A percentile compares a stretch with the other conserved stretches of the same genome.
These are phyloP conservation scores for Oostethus manadensis DNA, from an alignment of 2,113 vertebrate genomes.

Conservation along the genomic window DNA sequence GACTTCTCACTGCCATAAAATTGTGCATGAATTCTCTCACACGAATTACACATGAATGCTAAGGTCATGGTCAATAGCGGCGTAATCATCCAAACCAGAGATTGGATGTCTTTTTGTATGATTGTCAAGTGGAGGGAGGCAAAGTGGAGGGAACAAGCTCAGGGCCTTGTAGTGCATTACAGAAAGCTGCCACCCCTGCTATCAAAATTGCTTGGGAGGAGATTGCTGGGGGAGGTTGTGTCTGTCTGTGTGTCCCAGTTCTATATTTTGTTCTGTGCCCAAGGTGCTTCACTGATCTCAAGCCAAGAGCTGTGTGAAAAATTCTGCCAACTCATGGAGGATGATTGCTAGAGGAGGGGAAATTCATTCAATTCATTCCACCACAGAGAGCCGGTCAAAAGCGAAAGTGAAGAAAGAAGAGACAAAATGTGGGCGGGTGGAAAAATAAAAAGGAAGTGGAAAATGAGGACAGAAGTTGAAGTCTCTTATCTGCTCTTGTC, in stretches of 20 bases:
- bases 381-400: slow-evolving; percentile 29
- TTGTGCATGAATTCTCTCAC: slow-evolving; percentile 24
- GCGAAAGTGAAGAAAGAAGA: slow-evolving; percentile 15
- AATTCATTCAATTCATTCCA: slow-evolving; percentile 48
- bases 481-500: slow-evolving; percentile 50
- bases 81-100: slow-evolving; percentile 59
- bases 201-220: slow-evolving; percentile 66
- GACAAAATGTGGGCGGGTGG: not conserved
- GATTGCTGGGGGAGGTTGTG: slow-evolving; percentile 61
- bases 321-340: slow-evolving; percentile 57
- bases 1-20: slow-evolving; percentile 15
- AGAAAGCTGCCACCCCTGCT: slow-evolving; percentile 49
- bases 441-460: slow-evolving; percentile 51
- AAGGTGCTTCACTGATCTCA: slow-evolving; percentile 61
- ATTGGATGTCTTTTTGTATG: slow-evolving; percentile 58
- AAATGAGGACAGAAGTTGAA: slow-evolving; percentile 50
- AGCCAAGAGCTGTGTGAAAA: slow-evolving; percentile 60
- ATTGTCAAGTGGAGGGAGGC: slow-evolving; percentile 47
- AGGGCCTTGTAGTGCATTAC: slow-evolving; percentile 51
- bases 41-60: slow-evolving; percentile 47
- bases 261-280: slow-evolving; percentile 61
- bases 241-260: slow-evolving; percentile 48
- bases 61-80: slow-evolving; percentile 53
- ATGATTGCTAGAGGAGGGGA: slow-evolving; percentile 53
- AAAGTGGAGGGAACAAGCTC: slow-evolving; percentile 55